A percentile compares a stretch with the other conserved stretches of the same genome.
Evolutionary conservation across 2,888 invertebrate genomes (phyloP).

Genomic region (Rhogogaster chlorosoma): DNA sequence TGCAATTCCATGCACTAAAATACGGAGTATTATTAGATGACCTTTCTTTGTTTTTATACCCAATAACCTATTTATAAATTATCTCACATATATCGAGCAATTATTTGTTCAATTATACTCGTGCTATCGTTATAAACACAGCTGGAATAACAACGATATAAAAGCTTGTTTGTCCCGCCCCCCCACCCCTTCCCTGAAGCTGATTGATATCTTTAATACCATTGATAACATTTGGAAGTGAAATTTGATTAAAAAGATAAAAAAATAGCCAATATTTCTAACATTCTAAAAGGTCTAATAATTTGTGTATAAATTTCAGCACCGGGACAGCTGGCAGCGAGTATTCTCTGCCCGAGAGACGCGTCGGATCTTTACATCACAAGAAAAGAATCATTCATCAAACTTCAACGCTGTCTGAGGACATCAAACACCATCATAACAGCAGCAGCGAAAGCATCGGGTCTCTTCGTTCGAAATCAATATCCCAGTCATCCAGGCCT

Average conservation of each 20-base stretch:
- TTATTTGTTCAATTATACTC: neutral
- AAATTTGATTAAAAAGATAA: neutral
- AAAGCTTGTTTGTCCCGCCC: neutral
- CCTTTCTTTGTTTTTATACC: constrained; percentile 7
- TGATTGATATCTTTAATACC: neutral
- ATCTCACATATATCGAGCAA: neutral
- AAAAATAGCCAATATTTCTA: neutral
- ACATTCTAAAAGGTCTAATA: neutral
- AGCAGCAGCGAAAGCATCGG: constrained; percentile 92
- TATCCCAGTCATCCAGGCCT: constrained; percentile 79
- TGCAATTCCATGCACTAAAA: constrained; percentile 19
- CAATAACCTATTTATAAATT: constrained; percentile 12
- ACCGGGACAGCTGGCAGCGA: constrained; percentile 80
- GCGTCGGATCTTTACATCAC: constrained; percentile 76
- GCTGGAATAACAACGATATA: neutral
- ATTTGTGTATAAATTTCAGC: constrained; percentile 67
- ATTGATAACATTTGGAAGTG: neutral
- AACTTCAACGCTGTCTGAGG: constrained; percentile 77
- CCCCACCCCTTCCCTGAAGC: no score
- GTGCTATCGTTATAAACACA: neutral
- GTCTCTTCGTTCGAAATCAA: constrained; percentile 80
- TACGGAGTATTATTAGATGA: constrained; percentile 37
- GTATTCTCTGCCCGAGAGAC: constrained; percentile 78
- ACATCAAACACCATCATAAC: constrained; percentile 82
- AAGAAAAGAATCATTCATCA: constrained; percentile 77